Base-by-base conservation (phyloP, 2,888 invertebrate genomes). In the Tineola bisselliella region DNA sequence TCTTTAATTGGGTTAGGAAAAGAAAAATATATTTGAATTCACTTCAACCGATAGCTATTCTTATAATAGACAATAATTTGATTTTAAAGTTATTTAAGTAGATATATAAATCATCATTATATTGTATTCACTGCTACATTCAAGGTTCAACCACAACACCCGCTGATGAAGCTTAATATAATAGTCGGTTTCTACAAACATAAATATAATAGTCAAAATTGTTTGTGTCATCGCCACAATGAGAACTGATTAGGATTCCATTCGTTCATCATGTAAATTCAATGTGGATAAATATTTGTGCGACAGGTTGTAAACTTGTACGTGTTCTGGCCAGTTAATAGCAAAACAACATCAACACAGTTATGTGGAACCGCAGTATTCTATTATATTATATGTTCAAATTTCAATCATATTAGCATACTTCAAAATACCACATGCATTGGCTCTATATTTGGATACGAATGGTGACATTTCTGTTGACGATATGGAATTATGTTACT, bases 251-350 rank as follows among this genome's bases (percentile, higher is more conserved):
- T 84, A 86, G 81, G 68, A 86, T 84, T 83, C 83, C 72, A 72
- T 66, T 70, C 75, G 77, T 77, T 78, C 75, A 76, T 77, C 80
- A 79, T 81, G 83, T 82, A 79, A 84, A 83, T 81, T 79, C 79
- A 72, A 78, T 77, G 81, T 76, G 78, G 78, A 81, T 82, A 86
- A 86, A 86, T 84, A 84, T 86, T 86, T 84, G 81, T 80, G 76
- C 79, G 84, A 81, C 84, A 81, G 82, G 80, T 77, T 79, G 80
- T 80, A 78, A 77, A 73, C 44, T 73, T 71, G 77, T 72, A 83
- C 84, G 84, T 84, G 84, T 74, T 67, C 68, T 62, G 76, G 69
- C 68, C 74, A 68, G 72, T 31, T 58, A 58, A 58, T 58, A 33
- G 58, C 31, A 11, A 6, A 31, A 58, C 58, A 58, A 56, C 19